Evolutionary conservation across 1,140 invertebrate species (phyloP), one percentile per base, ranked within the genome.

Genomic region (Bombus confusus): DNA sequence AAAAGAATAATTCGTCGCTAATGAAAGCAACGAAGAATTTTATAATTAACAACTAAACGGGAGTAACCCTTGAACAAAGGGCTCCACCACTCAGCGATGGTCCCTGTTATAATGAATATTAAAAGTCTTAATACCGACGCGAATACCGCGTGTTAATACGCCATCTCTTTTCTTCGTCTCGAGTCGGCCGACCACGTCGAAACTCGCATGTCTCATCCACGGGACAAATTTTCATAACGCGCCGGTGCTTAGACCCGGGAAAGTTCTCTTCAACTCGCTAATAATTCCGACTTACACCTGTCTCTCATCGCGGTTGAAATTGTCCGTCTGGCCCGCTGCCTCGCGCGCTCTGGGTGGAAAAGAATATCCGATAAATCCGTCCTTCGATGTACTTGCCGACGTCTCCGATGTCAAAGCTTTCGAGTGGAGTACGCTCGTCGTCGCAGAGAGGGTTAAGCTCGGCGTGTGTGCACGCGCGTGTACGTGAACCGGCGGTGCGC

Each of bases 351-450:
- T 5, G 69, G 28, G 62, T 31, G 66, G 52, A 72, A 74, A 87
- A 87, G 86, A 86, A 87, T 87, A 87, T 87, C 86, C 86, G 86
- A 87, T 87, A 87, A 87, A 87, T 87, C 73, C 77, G 81, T 86
- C 41, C 86, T 75, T 72, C 57, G 78, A 59, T 86, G 84, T 87
- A 86, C 86, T 80, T 85, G 83, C 73, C 78, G 86, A 86, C 86
- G 86, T 87, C 86, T 87, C 86, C 78, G 84, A 87, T 87, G 86
- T 87, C 86, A 87, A 87, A 87, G 86, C 86, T 81, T 86, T 86
- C 83, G 79, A 87, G 74, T 85, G 83, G 77, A 81, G 83, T 82
- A 37, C 41, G 72, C 81, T 85, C 80, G 71, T 85, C 64, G 72
- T 74, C 78, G 84, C 34, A 12, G 83, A 75, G 84, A 74, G 84